A percentile compares a stretch with the other conserved stretches of the same genome.
Evolutionary conservation across 2,797 vertebrate genomes (phyloP).

Genomic region (Brachyalestes nurse): DNA sequence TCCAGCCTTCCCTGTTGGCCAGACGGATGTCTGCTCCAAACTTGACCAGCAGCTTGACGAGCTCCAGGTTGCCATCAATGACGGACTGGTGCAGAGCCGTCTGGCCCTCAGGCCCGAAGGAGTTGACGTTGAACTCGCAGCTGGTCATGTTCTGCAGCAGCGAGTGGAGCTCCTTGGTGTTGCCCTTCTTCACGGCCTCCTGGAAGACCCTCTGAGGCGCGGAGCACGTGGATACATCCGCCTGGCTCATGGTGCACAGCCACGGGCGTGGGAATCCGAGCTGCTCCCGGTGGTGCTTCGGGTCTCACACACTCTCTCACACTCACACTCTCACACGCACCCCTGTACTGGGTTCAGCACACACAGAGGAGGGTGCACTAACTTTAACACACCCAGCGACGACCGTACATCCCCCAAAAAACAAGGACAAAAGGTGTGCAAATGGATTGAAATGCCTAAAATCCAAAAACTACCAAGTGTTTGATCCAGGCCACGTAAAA

Average conservation of each 20-base stretch:
- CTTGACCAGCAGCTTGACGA: slow-evolving; percentile 97
- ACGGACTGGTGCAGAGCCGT: slow-evolving; percentile 97
- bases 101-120: slow-evolving; percentile 97
- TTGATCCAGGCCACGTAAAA: slow-evolving; percentile 64
- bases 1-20: slow-evolving; percentile 98
- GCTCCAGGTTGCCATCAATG: slow-evolving; percentile 97
- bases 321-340: background rate
- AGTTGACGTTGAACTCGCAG: slow-evolving; percentile 99
- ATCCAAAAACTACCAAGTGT: slow-evolving; percentile 55
- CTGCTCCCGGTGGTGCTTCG: too few relatives aligned
- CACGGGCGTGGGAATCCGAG: slow-evolving; percentile 35
- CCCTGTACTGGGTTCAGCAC: background rate
- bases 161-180: slow-evolving; percentile 95
- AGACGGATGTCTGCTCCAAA: slow-evolving; percentile 96
- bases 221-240: slow-evolving; percentile 90
- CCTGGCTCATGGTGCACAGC: slow-evolving; percentile 88
- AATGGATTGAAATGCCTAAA: slow-evolving; percentile 65
- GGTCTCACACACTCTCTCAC: background rate
- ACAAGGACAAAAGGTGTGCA: slow-evolving; percentile 80
- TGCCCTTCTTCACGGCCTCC: slow-evolving; percentile 95
- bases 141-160: slow-evolving; percentile 95
- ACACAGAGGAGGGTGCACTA: background rate
- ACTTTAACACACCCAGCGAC: background rate
- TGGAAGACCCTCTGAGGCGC: slow-evolving; percentile 93
- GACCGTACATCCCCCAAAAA: slow-evolving; percentile 70